Evolutionary conservation across 2,113 vertebrate species (phyloP).

Genomic region (Oreochromis aureus): DNA sequence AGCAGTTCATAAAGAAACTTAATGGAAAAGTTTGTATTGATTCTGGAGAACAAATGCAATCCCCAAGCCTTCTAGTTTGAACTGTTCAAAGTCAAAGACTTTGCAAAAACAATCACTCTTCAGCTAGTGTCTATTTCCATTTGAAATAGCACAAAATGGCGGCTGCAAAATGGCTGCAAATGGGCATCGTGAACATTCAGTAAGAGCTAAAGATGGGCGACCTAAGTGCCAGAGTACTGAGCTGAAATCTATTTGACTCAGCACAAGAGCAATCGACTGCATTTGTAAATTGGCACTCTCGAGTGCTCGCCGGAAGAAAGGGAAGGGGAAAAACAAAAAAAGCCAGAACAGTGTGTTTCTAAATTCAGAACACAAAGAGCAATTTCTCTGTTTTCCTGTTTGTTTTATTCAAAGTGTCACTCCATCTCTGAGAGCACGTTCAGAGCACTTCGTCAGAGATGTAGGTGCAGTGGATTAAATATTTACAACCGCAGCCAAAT

Average conservation of each 20-base stretch:
- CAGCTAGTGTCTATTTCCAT: not conserved
- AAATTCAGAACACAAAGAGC: constrained; percentile 73
- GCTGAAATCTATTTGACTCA: constrained; percentile 55
- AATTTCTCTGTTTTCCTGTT: constrained; percentile 60
- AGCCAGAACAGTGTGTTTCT: constrained; percentile 55
- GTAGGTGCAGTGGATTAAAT: constrained; percentile 58
- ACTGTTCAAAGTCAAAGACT: not conserved
- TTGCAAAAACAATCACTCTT: not conserved
- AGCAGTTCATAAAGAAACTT: not conserved
- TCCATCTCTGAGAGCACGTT: constrained; percentile 43
- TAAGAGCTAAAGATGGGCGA: constrained; percentile 49
- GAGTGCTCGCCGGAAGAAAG: constrained; percentile 31
- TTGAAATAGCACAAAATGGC: constrained; percentile 41
- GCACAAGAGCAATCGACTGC: constrained; percentile 43
- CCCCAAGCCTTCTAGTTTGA: not conserved
- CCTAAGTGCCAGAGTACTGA: constrained; percentile 50
- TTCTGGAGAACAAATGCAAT: not conserved
- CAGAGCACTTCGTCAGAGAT: constrained; percentile 54
- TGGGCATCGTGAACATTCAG: constrained; percentile 1
- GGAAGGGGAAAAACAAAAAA: not conserved
- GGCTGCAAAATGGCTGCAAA: constrained; percentile 24
- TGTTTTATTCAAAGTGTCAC: constrained; percentile 71
- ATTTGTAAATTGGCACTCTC: constrained; percentile 39
- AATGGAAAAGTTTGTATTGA: not conserved
- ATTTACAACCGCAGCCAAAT: constrained; percentile 51